A percentile compares a stretch with the other conserved stretches of the same genome.
phyloP scores from a whole-genome alignment of 2,888 invertebrate genomes.

The Cybosia mesomella region DNA sequence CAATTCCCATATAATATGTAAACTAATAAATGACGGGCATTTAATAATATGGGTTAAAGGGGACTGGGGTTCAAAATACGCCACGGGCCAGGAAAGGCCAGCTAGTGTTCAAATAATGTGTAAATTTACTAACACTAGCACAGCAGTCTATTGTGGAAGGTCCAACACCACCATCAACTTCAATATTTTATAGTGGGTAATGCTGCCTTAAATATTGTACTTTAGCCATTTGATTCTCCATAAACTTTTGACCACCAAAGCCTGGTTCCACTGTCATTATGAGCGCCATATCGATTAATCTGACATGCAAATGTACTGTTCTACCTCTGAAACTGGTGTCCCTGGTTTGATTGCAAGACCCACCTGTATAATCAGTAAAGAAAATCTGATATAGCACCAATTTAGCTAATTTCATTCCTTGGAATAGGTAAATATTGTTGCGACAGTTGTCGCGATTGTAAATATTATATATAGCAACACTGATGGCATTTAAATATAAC shows the following conservation, averaged over 20 bases:
- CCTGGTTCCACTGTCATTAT: slow-evolving; percentile 99
- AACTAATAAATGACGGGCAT: no score
- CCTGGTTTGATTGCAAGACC: slow-evolving; percentile 98
- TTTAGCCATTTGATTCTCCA: slow-evolving; percentile 98
- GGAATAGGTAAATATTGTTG: not conserved
- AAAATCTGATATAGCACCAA: not conserved
- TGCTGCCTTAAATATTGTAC: slow-evolving; percentile 94
- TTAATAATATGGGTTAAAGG: no score
- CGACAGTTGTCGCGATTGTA: no score
- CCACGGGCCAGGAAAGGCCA: no score
- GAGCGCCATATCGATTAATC: slow-evolving; percentile 97
- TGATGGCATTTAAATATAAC: no score
- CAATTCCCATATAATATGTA: no score
- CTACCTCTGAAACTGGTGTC: slow-evolving; percentile 92
- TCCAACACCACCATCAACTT: slow-evolving; percentile 99
- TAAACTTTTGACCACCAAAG: slow-evolving; percentile 99
- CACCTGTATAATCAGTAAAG: slow-evolving; percentile 83
- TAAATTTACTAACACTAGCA: slow-evolving; percentile 90
- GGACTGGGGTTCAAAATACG: no score
- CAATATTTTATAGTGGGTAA: slow-evolving; percentile 96
- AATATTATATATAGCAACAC: no score
- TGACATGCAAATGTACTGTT: slow-evolving; percentile 93
- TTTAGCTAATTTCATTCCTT: not conserved
- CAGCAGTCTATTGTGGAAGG: slow-evolving; percentile 95
- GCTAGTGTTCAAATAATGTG: no score